Conservation (phyloP, 2,797 vertebrate genomes). For the Rhadinocentrus ornatus region DNA sequence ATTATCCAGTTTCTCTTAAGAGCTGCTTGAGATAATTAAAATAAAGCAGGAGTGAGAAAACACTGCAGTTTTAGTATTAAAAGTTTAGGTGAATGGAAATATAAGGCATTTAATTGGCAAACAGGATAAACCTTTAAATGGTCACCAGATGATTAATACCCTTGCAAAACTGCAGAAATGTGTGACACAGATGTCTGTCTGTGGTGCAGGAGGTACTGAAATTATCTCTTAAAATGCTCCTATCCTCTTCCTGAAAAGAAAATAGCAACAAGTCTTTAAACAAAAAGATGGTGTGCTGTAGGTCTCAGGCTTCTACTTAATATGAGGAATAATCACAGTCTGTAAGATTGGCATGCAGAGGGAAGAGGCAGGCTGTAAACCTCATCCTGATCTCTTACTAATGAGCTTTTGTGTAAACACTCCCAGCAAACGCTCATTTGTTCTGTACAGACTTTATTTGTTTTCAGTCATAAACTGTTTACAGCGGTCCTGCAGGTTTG, state of each 20-base stretch:
- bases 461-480: slow-evolving; percentile 53
- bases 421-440: slow-evolving; percentile 29
- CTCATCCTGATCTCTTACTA: slow-evolving; percentile 54
- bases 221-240: slow-evolving; percentile 56
- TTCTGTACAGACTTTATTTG: slow-evolving; percentile 60
- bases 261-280: slow-evolving; percentile 62
- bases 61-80: slow-evolving; percentile 9
- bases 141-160: slow-evolving; percentile 55
- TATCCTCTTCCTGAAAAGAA: slow-evolving; percentile 46
- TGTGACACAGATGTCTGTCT: slow-evolving; percentile 83
- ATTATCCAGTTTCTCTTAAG: background rate
- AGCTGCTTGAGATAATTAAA: slow-evolving; percentile 11
- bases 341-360: slow-evolving; percentile 46
- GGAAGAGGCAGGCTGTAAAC: slow-evolving; percentile 47
- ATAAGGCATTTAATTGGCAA: slow-evolving; percentile 46
- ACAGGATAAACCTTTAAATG: slow-evolving; percentile 35
- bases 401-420: slow-evolving; percentile 61
- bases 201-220: slow-evolving; percentile 49
- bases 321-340: slow-evolving; percentile 63
- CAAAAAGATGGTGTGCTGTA: slow-evolving; percentile 48
- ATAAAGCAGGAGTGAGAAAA: slow-evolving; percentile 12
- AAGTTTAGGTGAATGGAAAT: slow-evolving; percentile 41
- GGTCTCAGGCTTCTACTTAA: slow-evolving; percentile 58
- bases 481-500: slow-evolving; percentile 42
- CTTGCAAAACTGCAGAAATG: slow-evolving; percentile 71